Evolutionary conservation across 30 jellyfish, hydroid and myxozoan genomes (phyloP).

Genomic region (Hydractinia echinata): DNA sequence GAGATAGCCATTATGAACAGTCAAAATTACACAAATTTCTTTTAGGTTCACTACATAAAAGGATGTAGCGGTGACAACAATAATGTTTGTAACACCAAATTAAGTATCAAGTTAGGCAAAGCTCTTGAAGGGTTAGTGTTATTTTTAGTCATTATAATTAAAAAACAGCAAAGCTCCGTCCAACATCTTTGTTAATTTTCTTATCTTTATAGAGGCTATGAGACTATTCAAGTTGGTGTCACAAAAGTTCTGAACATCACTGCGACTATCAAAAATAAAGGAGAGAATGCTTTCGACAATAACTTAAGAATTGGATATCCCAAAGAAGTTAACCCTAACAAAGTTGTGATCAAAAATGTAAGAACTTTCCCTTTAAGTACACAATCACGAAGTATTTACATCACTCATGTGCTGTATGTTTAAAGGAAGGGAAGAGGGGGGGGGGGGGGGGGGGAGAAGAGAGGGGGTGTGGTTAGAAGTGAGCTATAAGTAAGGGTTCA

Average conservation of each 20-base stretch:
- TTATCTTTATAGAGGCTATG: not conserved
- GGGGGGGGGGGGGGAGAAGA: no score
- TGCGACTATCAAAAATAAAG: constrained; percentile 17
- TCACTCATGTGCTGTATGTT: no score
- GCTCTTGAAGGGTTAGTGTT: constrained; percentile 16
- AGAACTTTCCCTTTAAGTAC: not conserved
- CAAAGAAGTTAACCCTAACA: constrained; percentile 24
- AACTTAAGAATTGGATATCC: constrained; percentile 10
- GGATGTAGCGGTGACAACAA: constrained; percentile 40
- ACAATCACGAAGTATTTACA: no score
- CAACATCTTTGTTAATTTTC: not conserved
- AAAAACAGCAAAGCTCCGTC: not conserved
- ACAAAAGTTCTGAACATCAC: constrained; percentile 12
- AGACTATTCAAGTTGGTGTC: constrained; percentile 16
- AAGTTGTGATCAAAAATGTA: constrained; percentile 16
- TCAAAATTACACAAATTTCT: not conserved
- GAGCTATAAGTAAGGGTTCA: no score
- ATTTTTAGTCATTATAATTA: not conserved
- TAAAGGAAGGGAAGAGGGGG: no score
- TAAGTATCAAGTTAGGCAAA: not conserved
- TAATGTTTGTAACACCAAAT: constrained; percentile 30
- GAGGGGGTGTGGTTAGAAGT: no score
- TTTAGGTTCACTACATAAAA: constrained; percentile 32
- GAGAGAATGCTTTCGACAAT: constrained; percentile 27
- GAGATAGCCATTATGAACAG: no score